Conservation (phyloP, 2,888 invertebrate species). For the Tetrapedia diversipes region DNA sequence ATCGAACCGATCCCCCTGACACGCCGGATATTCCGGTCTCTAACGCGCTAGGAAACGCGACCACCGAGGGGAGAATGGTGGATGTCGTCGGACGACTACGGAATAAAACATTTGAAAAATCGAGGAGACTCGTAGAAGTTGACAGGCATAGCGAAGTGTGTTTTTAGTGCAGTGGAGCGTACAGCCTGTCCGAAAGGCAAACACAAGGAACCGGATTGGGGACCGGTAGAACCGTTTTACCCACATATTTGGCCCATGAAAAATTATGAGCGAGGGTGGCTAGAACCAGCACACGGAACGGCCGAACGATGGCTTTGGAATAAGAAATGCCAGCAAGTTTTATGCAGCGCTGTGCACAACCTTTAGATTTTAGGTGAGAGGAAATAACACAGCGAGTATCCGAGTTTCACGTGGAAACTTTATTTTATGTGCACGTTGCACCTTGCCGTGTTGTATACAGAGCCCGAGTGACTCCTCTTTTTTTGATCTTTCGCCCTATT, state of each 20-base stretch:
- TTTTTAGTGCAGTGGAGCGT: constrained; percentile 47
- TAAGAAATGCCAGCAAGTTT: no score
- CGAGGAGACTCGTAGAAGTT: background rate
- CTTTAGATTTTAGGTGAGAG: no score
- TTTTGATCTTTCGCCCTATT: no score
- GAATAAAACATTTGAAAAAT: background rate
- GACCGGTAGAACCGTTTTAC: constrained; percentile 49
- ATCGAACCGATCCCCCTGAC: constrained; percentile 23
- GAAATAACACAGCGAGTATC: no score
- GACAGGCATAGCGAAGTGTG: constrained; percentile 7
- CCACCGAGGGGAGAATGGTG: no score
- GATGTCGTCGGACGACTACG: no score
- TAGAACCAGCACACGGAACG: background rate
- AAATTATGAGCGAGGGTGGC: constrained; percentile 28
- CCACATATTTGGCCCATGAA: constrained; percentile 11
- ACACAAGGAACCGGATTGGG: constrained; percentile 39
- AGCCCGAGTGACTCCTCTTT: no score
- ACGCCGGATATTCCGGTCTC: background rate
- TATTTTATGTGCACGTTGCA: no score
- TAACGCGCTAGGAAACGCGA: background rate
- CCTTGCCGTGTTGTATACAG: no score
- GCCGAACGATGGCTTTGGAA: no score
- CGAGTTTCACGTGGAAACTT: no score
- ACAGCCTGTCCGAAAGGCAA: background rate
- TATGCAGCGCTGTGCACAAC: no score